Percentiles rank a stretch among this genome's conserved stretches.
phyloP scores from a whole-genome alignment of 1,140 invertebrate genomes.

The Pantala flavescens region DNA sequence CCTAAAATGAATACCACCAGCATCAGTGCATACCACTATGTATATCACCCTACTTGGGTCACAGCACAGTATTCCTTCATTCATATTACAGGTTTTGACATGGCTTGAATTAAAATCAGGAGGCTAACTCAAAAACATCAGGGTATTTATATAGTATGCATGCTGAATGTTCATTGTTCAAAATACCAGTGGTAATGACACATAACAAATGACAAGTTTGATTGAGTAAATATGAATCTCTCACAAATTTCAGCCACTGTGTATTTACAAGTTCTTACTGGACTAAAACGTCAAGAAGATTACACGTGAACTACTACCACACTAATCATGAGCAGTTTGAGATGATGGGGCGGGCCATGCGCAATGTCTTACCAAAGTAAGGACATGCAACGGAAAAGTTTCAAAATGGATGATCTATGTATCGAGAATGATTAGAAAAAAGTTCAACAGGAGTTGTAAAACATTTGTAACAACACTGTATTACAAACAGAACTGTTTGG shows the following conservation, averaged over 20 bases:
- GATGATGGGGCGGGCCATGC: conserved; percentile 1
- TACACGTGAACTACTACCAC: conserved; percentile 16
- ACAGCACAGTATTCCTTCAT: conserved; percentile 1
- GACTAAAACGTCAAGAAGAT: conserved; percentile 20
- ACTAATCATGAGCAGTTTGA: conserved; percentile 20
- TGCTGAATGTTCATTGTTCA: conserved; percentile 18
- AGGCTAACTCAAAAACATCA: conserved; percentile 15
- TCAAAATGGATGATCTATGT: conserved; percentile 13
- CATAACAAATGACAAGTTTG: conserved; percentile 18
- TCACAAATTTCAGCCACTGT: conserved; percentile 14
- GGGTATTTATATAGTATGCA: conserved; percentile 14
- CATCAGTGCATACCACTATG: neutral
- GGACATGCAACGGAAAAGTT: conserved; percentile 13
- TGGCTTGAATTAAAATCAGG: conserved; percentile 12
- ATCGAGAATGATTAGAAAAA: conserved; percentile 21
- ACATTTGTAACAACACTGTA: conserved; percentile 6
- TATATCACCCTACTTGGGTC: conserved; percentile 9
- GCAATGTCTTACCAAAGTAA: conserved; percentile 14
- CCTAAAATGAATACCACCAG: conserved; percentile 14
- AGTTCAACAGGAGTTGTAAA: conserved; percentile 20
- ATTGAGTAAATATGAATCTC: conserved; percentile 15
- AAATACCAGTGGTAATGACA: conserved; percentile 19
- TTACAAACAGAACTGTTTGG: conserved; percentile 8
- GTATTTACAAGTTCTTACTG: conserved; percentile 18
- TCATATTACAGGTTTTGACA: conserved; percentile 11